These are phyloP conservation scores for Calvadosia cruxmelitensis DNA, from an alignment of 30 jellyfish, hydroid and myxozoan species.

Conservation along the genomic window DNA sequence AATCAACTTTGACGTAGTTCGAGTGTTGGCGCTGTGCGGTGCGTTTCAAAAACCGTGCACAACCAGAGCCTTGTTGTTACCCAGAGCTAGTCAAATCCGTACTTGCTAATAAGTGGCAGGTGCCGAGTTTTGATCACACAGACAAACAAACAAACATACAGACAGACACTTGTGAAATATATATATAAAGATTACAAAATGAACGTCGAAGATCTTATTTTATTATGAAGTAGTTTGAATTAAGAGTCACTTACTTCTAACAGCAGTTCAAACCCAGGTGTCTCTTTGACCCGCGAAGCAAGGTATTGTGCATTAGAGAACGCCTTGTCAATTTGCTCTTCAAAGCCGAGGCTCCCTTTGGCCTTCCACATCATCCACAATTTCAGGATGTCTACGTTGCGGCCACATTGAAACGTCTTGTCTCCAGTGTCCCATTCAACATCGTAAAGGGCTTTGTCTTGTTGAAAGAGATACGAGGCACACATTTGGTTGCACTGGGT, in stretches of 20 bases:
- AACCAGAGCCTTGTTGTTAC: too few relatives aligned
- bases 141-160: too few relatives aligned
- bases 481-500: constrained; percentile 43
- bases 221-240: too few relatives aligned
- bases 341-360: constrained; percentile 82
- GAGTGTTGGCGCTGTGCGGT: too few relatives aligned
- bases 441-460: constrained; percentile 68
- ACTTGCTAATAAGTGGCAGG: too few relatives aligned
- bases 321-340: constrained; percentile 66
- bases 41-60: too few relatives aligned
- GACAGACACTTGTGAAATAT: too few relatives aligned
- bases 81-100: too few relatives aligned
- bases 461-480: constrained; percentile 75
- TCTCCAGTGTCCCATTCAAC: constrained; percentile 87
- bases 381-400: constrained; percentile 61
- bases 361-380: constrained; percentile 96
- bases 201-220: too few relatives aligned
- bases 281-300: constrained; percentile 34
- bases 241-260: constrained; percentile 23
- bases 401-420: constrained; percentile 81
- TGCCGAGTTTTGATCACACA: too few relatives aligned
- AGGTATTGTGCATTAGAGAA: constrained; percentile 52
- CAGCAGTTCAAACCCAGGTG: constrained; percentile 38
- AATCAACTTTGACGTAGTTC: too few relatives aligned
- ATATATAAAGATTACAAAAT: too few relatives aligned